A percentile compares a stretch with the other conserved stretches of the same genome.
Evolutionary conservation across 2,888 invertebrate species (phyloP).

Genomic region (Lepidochitona cinerea): DNA sequence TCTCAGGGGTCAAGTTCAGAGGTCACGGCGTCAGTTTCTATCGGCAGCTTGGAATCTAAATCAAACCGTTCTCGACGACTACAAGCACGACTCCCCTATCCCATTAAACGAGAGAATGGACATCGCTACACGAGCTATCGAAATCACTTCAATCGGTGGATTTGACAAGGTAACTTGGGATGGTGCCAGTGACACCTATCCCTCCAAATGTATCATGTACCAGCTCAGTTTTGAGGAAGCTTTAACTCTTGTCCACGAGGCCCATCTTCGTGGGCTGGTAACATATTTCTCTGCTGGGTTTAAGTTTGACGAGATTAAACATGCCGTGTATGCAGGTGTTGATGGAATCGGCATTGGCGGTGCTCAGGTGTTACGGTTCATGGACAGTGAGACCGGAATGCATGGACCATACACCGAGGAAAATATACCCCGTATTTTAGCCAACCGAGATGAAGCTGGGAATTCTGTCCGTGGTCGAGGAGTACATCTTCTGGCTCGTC

Average conservation of each 20-base stretch:
- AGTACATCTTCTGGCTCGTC: constrained; percentile 36
- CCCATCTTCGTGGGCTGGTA: constrained; percentile 39
- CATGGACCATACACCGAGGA: constrained; percentile 51
- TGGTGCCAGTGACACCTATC: constrained; percentile 49
- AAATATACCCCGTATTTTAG: constrained; percentile 43
- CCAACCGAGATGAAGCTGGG: constrained; percentile 39
- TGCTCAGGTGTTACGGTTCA: constrained; percentile 44
- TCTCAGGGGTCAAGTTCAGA: constrained; percentile 37
- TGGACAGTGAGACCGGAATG: constrained; percentile 47
- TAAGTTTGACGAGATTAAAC: constrained; percentile 47
- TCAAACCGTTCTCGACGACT: constrained; percentile 39
- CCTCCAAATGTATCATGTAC: constrained; percentile 51
- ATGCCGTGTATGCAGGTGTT: constrained; percentile 44
- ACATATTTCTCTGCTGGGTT: constrained; percentile 50
- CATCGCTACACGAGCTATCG: constrained; percentile 41
- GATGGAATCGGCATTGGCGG: constrained; percentile 49
- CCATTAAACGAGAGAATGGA: constrained; percentile 34
- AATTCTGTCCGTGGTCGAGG: constrained; percentile 35
- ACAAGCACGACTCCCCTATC: constrained; percentile 13
- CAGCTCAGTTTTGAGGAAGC: constrained; percentile 44
- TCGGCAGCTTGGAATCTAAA: constrained; percentile 52
- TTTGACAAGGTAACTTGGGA: constrained; percentile 50
- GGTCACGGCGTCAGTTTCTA: constrained; percentile 35
- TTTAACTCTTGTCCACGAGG: constrained; percentile 42
- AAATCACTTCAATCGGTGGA: constrained; percentile 40